A percentile compares a stretch with the other conserved stretches of the same genome.
Evolutionary conservation across 2,797 vertebrate genomes (phyloP).

Genomic region (Babyrousa celebensis): DNA sequence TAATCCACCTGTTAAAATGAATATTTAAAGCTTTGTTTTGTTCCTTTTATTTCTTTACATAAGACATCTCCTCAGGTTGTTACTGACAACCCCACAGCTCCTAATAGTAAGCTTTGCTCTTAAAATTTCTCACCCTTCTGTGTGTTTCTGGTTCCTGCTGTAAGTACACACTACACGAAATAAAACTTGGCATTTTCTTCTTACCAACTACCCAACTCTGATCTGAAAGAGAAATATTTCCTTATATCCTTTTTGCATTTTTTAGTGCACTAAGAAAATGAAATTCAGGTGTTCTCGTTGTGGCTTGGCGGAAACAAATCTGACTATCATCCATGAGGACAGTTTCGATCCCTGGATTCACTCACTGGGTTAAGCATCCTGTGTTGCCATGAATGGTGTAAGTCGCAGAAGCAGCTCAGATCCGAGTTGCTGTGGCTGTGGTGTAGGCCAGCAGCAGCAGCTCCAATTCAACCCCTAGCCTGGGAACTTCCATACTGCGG

Average conservation of each 20-base stretch:
- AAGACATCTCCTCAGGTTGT: slow-evolving; percentile 14
- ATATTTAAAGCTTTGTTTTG: slow-evolving; percentile 67
- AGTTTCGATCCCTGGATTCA: no score
- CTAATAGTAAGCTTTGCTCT: slow-evolving; percentile 73
- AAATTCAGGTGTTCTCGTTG: neutral
- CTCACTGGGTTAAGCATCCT: no score
- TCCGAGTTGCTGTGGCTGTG: no score
- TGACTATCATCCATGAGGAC: no score
- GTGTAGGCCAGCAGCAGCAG: no score
- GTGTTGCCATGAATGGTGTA: no score
- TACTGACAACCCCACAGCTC: slow-evolving; percentile 30
- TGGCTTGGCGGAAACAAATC: no score
- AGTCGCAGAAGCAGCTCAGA: no score
- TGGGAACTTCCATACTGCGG: no score
- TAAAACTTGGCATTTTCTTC: slow-evolving; percentile 63
- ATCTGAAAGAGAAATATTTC: slow-evolving; percentile 62
- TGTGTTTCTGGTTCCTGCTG: slow-evolving; percentile 39
- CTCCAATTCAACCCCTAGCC: no score
- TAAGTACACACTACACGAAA: slow-evolving; percentile 53
- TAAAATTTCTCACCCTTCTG: slow-evolving; percentile 69
- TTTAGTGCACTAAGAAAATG: slow-evolving; percentile 33
- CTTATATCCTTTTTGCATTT: slow-evolving; percentile 46
- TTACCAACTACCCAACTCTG: slow-evolving; percentile 45
- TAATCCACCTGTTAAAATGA: neutral
- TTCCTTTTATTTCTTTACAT: neutral